Conservation (phyloP, 35 echinoderm and acorn worm genomes). For the Acanthaster planci region DNA sequence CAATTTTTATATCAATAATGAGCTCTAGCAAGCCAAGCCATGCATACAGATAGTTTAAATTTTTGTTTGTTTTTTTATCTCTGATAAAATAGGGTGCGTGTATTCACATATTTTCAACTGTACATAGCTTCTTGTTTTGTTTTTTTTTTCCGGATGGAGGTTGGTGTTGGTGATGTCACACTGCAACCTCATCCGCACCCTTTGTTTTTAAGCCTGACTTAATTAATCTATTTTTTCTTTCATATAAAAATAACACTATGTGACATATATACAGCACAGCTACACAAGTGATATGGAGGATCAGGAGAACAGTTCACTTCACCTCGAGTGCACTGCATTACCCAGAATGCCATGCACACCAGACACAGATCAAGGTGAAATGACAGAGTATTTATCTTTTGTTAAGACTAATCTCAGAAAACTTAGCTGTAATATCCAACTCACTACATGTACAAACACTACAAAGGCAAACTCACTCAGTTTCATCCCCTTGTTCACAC, state of each 20-base stretch:
- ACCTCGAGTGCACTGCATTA: slow-evolving; percentile 9
- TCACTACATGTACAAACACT: slow-evolving; percentile 28
- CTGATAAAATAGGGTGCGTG: slow-evolving; percentile 31
- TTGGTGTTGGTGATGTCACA: not conserved
- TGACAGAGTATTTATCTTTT: not conserved
- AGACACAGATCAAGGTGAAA: slow-evolving; percentile 6
- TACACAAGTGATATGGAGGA: slow-evolving; percentile 6
- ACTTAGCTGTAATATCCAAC: not conserved
- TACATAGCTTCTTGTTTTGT: slow-evolving; percentile 3
- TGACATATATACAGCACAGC: slow-evolving; percentile 33
- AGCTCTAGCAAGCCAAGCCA: slow-evolving; percentile 32
- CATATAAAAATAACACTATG: slow-evolving; percentile 33
- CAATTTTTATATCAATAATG: slow-evolving; percentile 17
- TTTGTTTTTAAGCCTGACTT: not conserved
- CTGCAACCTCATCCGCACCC: slow-evolving; percentile 8
- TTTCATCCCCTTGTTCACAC: not conserved
- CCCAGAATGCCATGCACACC: slow-evolving; percentile 22
- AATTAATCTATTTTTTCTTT: slow-evolving; percentile 11
- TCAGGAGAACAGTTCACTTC: not conserved
- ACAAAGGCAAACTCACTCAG: slow-evolving; percentile 21
- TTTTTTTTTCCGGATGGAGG: not conserved
- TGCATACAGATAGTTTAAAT: slow-evolving; percentile 25
- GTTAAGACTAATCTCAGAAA: slow-evolving; percentile 3
- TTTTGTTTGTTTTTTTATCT: slow-evolving; percentile 17
- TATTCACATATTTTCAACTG: slow-evolving; percentile 21